Percentiles rank a stretch among this genome's conserved stretches.
Evolutionary conservation across 2,888 invertebrate genomes (phyloP).

Genomic region (Polylopha cassiicola): DNA sequence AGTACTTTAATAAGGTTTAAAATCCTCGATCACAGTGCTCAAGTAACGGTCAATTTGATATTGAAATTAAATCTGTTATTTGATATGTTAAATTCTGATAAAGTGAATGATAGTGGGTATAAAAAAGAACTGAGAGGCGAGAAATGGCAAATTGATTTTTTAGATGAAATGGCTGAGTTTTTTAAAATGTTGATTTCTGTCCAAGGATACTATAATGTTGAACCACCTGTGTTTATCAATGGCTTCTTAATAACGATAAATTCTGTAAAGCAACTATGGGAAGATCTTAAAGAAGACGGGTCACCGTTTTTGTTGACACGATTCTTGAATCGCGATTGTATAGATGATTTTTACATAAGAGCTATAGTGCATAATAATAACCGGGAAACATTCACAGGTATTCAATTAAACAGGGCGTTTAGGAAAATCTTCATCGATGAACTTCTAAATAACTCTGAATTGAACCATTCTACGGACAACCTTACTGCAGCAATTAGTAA

Average conservation of each 20-base stretch:
- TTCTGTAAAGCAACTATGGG: neutral
- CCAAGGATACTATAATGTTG: too few relatives aligned
- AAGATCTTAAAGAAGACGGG: neutral
- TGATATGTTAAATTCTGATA: neutral
- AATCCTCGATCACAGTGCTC: neutral
- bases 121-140: neutral
- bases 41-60: neutral
- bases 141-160: neutral
- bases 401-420: constrained; percentile 1
- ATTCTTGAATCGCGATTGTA: neutral
- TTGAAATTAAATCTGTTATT: neutral
- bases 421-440: too few relatives aligned
- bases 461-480: too few relatives aligned
- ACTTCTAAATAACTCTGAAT: too few relatives aligned
- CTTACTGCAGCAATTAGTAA: too few relatives aligned
- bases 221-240: too few relatives aligned
- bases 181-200: neutral
- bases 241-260: neutral
- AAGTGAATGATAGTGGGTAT: neutral
- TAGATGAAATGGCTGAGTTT: neutral
- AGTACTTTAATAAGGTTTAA: neutral
- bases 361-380: neutral
- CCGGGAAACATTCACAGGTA: neutral
- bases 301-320: neutral
- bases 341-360: neutral